A percentile compares a stretch with the other conserved stretches of the same genome.
phyloP scores from a whole-genome alignment of 2,113 vertebrate species.

The Gnathonemus longibarbis region DNA sequence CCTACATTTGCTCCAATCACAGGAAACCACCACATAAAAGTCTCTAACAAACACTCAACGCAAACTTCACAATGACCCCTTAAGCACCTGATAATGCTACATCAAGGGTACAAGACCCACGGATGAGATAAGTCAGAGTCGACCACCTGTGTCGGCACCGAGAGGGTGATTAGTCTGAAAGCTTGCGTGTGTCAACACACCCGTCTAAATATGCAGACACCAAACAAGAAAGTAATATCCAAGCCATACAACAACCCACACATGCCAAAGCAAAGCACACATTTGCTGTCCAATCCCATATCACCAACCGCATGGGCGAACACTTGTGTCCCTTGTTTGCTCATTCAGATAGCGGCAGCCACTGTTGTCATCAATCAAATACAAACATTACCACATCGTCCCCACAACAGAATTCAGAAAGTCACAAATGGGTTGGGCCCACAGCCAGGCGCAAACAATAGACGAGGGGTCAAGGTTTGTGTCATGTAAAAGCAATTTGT shows the following conservation, averaged over 20 bases:
- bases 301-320: not conserved
- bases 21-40: not conserved
- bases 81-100: not conserved
- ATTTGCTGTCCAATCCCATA: not conserved
- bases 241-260: not conserved
- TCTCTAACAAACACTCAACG: not conserved
- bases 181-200: not conserved
- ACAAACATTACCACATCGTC: not conserved
- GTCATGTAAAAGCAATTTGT: slow-evolving; percentile 10
- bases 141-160: not conserved
- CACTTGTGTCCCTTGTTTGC: not conserved
- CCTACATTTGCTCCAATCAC: not conserved
- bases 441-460: not conserved
- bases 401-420: not conserved
- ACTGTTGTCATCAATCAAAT: not conserved
- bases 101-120: not conserved
- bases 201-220: not conserved
- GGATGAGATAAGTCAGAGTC: not conserved
- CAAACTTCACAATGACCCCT: not conserved
- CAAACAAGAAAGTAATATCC: not conserved
- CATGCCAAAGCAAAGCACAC: not conserved
- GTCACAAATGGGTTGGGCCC: not conserved
- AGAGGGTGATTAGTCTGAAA: not conserved
- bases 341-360: not conserved
- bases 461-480: not conserved